Evolutionary conservation across 2,113 vertebrate genomes (phyloP), one percentile per base, ranked within the genome.

Genomic region (Macquaria ambigua): DNA sequence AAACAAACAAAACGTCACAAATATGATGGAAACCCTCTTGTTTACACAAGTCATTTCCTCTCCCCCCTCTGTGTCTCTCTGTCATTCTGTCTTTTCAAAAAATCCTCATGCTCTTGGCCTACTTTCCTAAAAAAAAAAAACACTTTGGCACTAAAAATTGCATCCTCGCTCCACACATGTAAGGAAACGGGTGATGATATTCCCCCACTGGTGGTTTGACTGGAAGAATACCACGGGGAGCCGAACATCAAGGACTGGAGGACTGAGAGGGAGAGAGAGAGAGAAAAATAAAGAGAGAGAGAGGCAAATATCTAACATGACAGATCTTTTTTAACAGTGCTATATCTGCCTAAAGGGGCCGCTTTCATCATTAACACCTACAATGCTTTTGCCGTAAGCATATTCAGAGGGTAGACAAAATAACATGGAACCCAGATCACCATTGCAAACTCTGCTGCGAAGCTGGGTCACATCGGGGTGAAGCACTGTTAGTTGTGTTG

Each of bases 51-150:
- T 74, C 76, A 39, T 80, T 84, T 69, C 71, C 63, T 71, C 73
- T 72, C 34, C 23, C 34, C 72, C 77, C 83, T 82, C 86, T 79
- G 83, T 43, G 86, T 70, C 79, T 81, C 63, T 64, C 86, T 66
- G 69, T 89, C 87, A 90, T 83, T 84, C 82, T 77, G 66, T 81
- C 83, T 89, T 83, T 72, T 67, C 82, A 83, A 83, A 83, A 74
- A 34, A 74, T 79, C 79, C 88, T 88, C 74, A 55, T 73, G 87
- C 90, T 92, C 84, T 85, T 93, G 93, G 87, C 92, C 93, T 93
- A 93, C 87, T 93, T 93, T 92, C 75, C 74, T 75, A 39, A 86
- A 88, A 79, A 74, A 85, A 39, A 86, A 89, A 79, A 74, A 85
- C 82, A 69, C 81, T 77, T 76, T 71, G 79, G 56, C 86, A 74